Base-by-base conservation (phyloP, 2,797 vertebrate species). In the Xiphorhynchus erythropygius region DNA sequence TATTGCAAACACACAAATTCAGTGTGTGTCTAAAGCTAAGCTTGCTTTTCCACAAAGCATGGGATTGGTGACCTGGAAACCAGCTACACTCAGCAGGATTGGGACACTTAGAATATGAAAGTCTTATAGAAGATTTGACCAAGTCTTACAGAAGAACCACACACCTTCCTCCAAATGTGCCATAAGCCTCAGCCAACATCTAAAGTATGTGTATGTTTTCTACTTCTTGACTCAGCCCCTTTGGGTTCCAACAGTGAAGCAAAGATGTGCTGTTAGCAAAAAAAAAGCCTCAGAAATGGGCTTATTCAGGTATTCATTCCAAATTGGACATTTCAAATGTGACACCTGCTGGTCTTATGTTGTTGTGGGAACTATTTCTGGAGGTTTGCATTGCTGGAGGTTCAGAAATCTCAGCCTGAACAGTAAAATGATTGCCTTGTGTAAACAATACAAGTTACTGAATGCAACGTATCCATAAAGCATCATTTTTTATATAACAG, bases 31-130 rank as follows among this genome's bases (percentile, higher is more conserved):
- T 83, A 47, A 32, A 22, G 37, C 73, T 9, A 59, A 49, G 44
- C 27, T 8, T 60, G 46, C 46, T 90, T 52, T 65, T 33, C 44
- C 37, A 41, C 33, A n/a, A 76, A 52, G 30, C 63, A 10, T 24
- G 52, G 60, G 14, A 42, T 49, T 57, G n/a, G 49, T 62, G 67
- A 53, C 59, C 50, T 81, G 81, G 52, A 73, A 90, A 74, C 18
- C 8, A 11, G 25, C 52, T 44, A 8, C 2, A 10, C 14, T 59
- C 10, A 5, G n/a, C 35, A 49, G 59, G 42, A 67, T 37, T 5
- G 0, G 25, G 47, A 28, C 35, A 53, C 39, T 25, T 25, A 42
- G 64, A 68, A 3, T 7, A 23, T 0, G 0, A 39, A 46, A 18
- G 27, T 24, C 41, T 42, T 13, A 10, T 22, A 44, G 13, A 27